phyloP scores from a whole-genome alignment of 2,888 invertebrate genomes.

The Eilema depressum region DNA sequence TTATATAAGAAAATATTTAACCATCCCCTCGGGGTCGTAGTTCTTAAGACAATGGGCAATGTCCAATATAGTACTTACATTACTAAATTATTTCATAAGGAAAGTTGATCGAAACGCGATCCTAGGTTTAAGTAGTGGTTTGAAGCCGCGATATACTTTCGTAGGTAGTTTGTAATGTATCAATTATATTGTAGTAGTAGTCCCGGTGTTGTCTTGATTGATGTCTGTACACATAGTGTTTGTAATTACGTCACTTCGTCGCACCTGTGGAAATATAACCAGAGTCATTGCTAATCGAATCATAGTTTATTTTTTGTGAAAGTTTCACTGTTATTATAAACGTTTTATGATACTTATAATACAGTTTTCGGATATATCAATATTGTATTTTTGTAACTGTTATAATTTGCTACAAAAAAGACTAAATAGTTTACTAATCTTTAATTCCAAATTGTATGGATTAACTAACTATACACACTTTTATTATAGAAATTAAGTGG shows the following conservation, averaged over 20 bases:
- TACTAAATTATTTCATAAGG: slow-evolving; percentile 19
- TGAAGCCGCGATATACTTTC: neutral
- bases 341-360: neutral
- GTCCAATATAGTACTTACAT: slow-evolving; percentile 9
- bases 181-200: neutral
- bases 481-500: neutral
- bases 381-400: too few relatives aligned
- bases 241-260: neutral
- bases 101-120: slow-evolving; percentile 6
- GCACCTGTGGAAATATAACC: neutral
- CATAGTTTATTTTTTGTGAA: neutral
- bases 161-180: neutral
- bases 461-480: neutral
- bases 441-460: neutral
- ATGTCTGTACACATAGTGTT: neutral
- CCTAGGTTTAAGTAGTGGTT: slow-evolving; percentile 6
- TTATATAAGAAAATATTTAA: neutral
- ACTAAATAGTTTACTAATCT: neutral
- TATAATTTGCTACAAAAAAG: neutral
- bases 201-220: neutral
- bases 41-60: slow-evolving; percentile 9
- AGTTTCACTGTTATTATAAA: neutral
- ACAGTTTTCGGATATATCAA: neutral
- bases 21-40: slow-evolving; percentile 1
- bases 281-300: neutral